These are phyloP conservation scores for Cyrtonyx montezumae DNA, from an alignment of 2,113 vertebrate species.

Conservation along the genomic window DNA sequence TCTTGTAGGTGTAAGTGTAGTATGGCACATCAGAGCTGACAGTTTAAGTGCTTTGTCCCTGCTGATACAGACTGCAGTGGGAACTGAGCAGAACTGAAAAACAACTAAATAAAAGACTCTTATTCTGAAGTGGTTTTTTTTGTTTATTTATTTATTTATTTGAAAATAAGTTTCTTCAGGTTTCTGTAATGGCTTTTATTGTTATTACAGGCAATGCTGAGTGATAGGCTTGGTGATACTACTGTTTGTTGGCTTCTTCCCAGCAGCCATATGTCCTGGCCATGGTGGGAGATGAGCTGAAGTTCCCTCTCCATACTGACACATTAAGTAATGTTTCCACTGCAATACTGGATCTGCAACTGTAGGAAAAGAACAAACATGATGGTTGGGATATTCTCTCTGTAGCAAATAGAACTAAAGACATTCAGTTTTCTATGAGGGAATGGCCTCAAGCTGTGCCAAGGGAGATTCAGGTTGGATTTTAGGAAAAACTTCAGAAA, in stretches of 20 bases:
- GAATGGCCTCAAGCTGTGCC: too few relatives aligned
- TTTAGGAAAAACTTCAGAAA: too few relatives aligned
- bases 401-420: background rate
- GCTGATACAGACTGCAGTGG: background rate
- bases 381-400: too few relatives aligned
- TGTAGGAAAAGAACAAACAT: too few relatives aligned
- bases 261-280: background rate
- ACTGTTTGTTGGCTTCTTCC: background rate
- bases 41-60: conserved; percentile 21
- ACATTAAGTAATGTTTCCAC: background rate
- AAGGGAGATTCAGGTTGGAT: too few relatives aligned
- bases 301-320: background rate
- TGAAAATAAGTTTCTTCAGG: background rate
- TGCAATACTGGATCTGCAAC: background rate
- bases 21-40: background rate
- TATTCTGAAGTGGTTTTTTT: background rate
- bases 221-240: background rate
- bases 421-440: too few relatives aligned
- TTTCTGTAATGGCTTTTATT: background rate
- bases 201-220: background rate
- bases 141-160: too few relatives aligned
- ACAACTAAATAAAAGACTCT: background rate
- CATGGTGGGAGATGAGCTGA: background rate
- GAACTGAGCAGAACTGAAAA: background rate
- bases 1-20: background rate